phyloP scores from a whole-genome alignment of 2,113 vertebrate genomes.

The Gallinago undulata region DNA sequence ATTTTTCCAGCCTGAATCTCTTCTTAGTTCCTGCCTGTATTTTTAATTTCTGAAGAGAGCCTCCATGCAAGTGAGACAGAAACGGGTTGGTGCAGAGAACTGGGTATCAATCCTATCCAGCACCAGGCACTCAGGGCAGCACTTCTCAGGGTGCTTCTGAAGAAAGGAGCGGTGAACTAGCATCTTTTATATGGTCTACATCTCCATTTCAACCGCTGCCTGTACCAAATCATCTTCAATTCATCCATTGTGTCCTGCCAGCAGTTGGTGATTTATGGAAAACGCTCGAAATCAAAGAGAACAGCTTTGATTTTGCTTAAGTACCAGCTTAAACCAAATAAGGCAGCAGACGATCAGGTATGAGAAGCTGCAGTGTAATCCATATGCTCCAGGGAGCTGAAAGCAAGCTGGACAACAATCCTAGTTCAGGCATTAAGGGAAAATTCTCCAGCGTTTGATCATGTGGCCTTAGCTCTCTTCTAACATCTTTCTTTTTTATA shows the following conservation, averaged over 20 bases:
- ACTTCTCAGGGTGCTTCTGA: background rate
- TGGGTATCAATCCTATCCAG: background rate
- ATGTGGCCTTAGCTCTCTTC: background rate
- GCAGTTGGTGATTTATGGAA: background rate
- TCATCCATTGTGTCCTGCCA: background rate
- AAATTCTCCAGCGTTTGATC: background rate
- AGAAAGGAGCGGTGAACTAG: background rate
- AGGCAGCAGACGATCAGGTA: conserved; percentile 30
- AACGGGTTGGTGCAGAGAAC: background rate
- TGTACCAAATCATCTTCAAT: background rate
- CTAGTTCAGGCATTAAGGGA: background rate
- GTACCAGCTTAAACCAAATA: conserved; percentile 47
- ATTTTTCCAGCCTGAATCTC: background rate
- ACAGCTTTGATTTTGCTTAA: conserved; percentile 16
- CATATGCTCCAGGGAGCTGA: background rate
- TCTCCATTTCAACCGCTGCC: background rate
- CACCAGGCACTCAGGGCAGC: background rate
- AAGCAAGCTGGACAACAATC: background rate
- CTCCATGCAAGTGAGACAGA: background rate
- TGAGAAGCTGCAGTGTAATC: background rate
- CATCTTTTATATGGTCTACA: background rate
- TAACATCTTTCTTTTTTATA: conserved; percentile 18
- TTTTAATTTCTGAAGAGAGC: background rate
- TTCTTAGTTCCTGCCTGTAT: background rate
- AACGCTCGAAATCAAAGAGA: background rate